These are phyloP conservation scores for Egretta garzetta DNA, from an alignment of 2,113 vertebrate species.

Conservation along the genomic window DNA sequence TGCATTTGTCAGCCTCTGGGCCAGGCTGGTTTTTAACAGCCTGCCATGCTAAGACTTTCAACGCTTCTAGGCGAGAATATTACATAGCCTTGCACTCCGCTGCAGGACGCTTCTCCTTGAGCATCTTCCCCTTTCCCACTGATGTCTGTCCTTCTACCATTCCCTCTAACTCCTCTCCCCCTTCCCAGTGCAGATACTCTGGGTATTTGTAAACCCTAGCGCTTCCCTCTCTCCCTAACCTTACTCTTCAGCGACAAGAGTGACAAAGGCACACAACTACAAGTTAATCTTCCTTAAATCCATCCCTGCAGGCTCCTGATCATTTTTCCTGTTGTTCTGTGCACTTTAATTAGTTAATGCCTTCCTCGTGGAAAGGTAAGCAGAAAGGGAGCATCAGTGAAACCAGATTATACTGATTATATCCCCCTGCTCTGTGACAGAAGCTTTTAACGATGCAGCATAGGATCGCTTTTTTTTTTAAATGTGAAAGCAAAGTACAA, in stretches of 20 bases:
- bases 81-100: background rate
- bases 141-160: background rate
- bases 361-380: background rate
- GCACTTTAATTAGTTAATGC: background rate
- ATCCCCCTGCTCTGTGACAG: background rate
- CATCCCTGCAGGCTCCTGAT: background rate
- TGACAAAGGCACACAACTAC: background rate
- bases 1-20: background rate
- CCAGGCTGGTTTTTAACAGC: background rate
- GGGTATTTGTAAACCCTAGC: rapidly evolving
- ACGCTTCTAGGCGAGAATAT: background rate
- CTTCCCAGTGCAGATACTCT: rapidly evolving
- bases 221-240: background rate
- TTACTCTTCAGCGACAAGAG: background rate
- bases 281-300: background rate
- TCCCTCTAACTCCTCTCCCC: background rate
- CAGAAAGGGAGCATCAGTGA: background rate
- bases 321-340: background rate
- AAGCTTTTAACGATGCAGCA: background rate
- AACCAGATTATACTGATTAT: background rate
- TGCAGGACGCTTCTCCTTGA: background rate
- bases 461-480: background rate
- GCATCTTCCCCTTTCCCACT: background rate
- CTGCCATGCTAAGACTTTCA: rapidly evolving
- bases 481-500: background rate